Percentiles rank a stretch among this genome's conserved stretches.
These are phyloP conservation scores for Macrostomum lignano DNA, from an alignment of 1,140 invertebrate species.

Conservation along the genomic window DNA sequence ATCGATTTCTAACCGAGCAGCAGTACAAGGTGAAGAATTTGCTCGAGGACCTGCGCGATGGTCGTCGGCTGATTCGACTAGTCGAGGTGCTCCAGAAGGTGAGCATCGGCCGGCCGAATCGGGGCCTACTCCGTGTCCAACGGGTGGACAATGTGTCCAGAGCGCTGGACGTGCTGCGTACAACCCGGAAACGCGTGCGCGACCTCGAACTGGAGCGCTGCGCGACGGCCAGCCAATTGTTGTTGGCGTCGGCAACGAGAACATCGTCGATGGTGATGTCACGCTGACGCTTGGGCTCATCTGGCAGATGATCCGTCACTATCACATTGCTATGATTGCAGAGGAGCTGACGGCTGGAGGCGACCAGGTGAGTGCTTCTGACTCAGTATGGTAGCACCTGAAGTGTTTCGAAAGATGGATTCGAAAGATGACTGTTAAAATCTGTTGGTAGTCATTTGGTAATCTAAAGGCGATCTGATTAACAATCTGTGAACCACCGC, in stretches of 20 bases:
- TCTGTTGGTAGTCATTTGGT: too few species aligned
- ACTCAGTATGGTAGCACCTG: too few species aligned
- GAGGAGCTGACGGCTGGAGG: too few species aligned
- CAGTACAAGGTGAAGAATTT: slow-evolving; percentile 56
- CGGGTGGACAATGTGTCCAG: slow-evolving; percentile 99
- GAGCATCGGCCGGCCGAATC: slow-evolving; percentile 77
- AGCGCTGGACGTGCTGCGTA: slow-evolving; percentile 79
- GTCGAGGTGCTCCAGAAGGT: slow-evolving; percentile 95
- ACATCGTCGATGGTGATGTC: slow-evolving; percentile 83
- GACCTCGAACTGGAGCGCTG: slow-evolving; percentile 88
- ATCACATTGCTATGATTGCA: too few species aligned
- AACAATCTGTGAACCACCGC: too few species aligned
- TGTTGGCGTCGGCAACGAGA: slow-evolving; percentile 96
- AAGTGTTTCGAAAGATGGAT: too few species aligned
- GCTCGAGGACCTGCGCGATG: slow-evolving; percentile 83
- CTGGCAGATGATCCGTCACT: slow-evolving; percentile 85
- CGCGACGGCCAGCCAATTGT: slow-evolving; percentile 91
- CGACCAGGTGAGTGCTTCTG: too few species aligned
- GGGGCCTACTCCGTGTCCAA: slow-evolving; percentile 79
- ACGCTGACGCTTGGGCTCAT: slow-evolving; percentile 80
- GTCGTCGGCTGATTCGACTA: slow-evolving; percentile 83
- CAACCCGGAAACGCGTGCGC: slow-evolving; percentile 81
- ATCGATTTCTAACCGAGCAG: slow-evolving; percentile 12
- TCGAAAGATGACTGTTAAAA: too few species aligned
- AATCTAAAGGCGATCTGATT: too few species aligned